These are phyloP conservation scores for Aphidius ervi DNA, from an alignment of 1,140 invertebrate species.

Conservation along the genomic window DNA sequence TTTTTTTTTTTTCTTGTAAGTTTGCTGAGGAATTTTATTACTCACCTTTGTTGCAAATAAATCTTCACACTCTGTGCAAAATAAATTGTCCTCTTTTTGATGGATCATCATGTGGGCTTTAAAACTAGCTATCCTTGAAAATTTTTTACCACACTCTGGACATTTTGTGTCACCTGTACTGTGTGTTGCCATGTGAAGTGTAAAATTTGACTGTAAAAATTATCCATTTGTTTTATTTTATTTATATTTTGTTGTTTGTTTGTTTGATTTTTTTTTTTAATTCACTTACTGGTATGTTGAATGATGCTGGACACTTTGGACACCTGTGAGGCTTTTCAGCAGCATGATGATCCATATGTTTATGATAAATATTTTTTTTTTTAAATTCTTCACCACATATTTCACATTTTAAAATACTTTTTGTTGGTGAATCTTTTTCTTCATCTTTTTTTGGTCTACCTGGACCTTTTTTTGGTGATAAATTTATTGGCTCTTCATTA, in stretches of 20 bases:
- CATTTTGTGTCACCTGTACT: slow-evolving; percentile 57
- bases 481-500: background rate
- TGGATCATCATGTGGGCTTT: slow-evolving; percentile 69
- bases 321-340: slow-evolving; percentile 64
- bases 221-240: background rate
- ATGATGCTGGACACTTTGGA: slow-evolving; percentile 58
- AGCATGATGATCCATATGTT: slow-evolving; percentile 58
- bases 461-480: slow-evolving; percentile 24
- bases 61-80: slow-evolving; percentile 67
- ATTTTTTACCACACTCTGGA: slow-evolving; percentile 63
- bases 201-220: slow-evolving; percentile 54
- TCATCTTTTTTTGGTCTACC: slow-evolving; percentile 36
- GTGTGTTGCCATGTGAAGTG: slow-evolving; percentile 62
- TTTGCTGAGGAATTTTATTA: slow-evolving; percentile 7
- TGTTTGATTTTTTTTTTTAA: slow-evolving; percentile 53
- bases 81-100: slow-evolving; percentile 65
- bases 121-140: slow-evolving; percentile 64
- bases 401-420: slow-evolving; percentile 46
- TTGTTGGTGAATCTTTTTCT: slow-evolving; percentile 18
- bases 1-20: background rate
- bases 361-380: slow-evolving; percentile 53
- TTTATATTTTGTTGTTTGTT: slow-evolving; percentile 45
- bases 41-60: slow-evolving; percentile 64
- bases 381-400: slow-evolving; percentile 57
- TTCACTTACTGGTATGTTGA: slow-evolving; percentile 57